Evolutionary conservation across 2,113 vertebrate genomes (phyloP), one percentile per base, ranked within the genome.

Genomic region (Tricholaema leucomelas): DNA sequence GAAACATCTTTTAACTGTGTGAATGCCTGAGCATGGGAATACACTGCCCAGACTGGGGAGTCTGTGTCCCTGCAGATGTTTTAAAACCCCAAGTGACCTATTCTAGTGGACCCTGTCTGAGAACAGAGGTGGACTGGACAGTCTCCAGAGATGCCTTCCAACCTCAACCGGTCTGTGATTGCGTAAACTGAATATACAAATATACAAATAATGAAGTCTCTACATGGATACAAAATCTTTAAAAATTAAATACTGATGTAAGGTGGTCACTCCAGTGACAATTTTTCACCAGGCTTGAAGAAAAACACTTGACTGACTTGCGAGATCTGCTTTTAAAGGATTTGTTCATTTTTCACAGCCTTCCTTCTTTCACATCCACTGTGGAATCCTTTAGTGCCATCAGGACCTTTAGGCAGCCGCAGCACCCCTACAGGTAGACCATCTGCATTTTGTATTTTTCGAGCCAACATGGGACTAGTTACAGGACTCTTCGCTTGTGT

Each of bases 361-460:
- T 98, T 98, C 85, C 95, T 97, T 88, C 98, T 96, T 93, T 98
- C 98, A 0, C 88, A 96, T 14, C 96, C 91, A 5, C 90, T 96
- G 64, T 99, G 98, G 96, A 99, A 99, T 6, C 99, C 99, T 9
- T 98, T 98, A 9, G 98, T 99, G 65, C 99, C 98, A 36, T 99
- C 99, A 2, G 99, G 99, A 7, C 99, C 99, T 65, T 98, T 97
- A 8, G 99, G 99, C 66, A 98, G 97, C 85, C 99, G 96, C 88
- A 98, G 98, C 6, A 99, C 99, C 2, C 99, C 98, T 3, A 98
- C 98, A 0, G 99, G 99, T 1, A 99, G 97, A n/a, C 99, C 98
- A 0, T 99, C 98, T 2, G 98, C 98, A 4, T 97, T 98, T 95
- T 99, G 98, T 92, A 99, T 98, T 97, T 98, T 99, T 74, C 97